Conservation (phyloP, 1,140 invertebrate species). For the Odontomachus brunneus region DNA sequence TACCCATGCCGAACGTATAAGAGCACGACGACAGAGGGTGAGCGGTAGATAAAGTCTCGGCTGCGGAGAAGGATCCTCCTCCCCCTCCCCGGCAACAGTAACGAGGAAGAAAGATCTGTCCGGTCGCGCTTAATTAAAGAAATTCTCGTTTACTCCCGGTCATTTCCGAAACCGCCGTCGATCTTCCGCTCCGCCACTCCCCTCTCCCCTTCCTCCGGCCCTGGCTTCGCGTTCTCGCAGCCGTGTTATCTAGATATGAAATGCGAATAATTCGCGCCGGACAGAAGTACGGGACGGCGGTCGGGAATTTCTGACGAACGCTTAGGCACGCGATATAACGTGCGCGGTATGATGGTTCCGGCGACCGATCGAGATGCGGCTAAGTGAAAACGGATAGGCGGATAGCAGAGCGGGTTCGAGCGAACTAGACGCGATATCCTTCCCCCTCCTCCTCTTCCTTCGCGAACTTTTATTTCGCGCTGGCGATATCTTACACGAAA, state of each 20-base stretch:
- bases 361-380: constrained; percentile 49
- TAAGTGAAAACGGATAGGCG: constrained; percentile 47
- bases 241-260: constrained; percentile 57
- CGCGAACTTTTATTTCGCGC: constrained; percentile 29
- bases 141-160: constrained; percentile 67
- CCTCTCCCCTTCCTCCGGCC: constrained; percentile 24
- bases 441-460: background rate
- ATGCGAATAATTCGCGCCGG: constrained; percentile 67
- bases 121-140: constrained; percentile 70
- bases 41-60: constrained; percentile 62
- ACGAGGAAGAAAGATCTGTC: constrained; percentile 28
- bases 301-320: constrained; percentile 53
- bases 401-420: background rate
- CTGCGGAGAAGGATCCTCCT: background rate
- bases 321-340: constrained; percentile 43
- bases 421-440: background rate
- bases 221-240: constrained; percentile 4
- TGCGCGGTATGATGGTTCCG: constrained; percentile 33
- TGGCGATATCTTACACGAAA: background rate
- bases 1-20: constrained; percentile 29
- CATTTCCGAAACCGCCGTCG: constrained; percentile 20
- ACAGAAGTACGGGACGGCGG: background rate
- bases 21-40: constrained; percentile 31
- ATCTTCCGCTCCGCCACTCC: constrained; percentile 5
- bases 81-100: background rate